Conservation (phyloP, 2,888 invertebrate species). For the Pandemis corylana region DNA sequence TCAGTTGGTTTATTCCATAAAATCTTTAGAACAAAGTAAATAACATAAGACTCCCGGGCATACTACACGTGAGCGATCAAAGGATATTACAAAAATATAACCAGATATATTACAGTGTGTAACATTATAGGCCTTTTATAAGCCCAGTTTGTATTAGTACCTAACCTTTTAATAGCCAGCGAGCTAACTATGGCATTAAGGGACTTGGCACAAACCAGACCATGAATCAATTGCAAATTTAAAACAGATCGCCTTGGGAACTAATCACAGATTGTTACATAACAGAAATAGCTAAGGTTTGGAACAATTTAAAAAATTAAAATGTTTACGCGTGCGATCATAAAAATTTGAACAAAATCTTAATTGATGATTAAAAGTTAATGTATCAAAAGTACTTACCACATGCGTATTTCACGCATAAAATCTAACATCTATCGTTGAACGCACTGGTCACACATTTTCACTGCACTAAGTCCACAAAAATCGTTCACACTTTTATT, state of each 20-base stretch:
- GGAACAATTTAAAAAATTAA: background rate
- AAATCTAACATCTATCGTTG: constrained; percentile 67
- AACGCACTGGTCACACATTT: constrained; percentile 78
- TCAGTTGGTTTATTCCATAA: background rate
- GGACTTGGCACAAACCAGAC: constrained; percentile 32
- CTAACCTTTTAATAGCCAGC: constrained; percentile 34
- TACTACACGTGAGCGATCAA: background rate
- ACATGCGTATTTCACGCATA: constrained; percentile 40
- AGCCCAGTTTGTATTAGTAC: constrained; percentile 13
- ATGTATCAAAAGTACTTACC: constrained; percentile 46
- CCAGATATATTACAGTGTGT: constrained; percentile 8
- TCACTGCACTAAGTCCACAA: constrained; percentile 56
- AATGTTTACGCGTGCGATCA: background rate
- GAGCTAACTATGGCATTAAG: constrained; percentile 13
- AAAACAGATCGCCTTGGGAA: constrained; percentile 52
- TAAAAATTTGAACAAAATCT: background rate
- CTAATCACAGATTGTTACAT: constrained; percentile 38
- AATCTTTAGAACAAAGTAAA: background rate
- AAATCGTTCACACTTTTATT: constrained; percentile 44
- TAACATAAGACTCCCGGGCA: background rate
- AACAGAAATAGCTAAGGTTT: constrained; percentile 10
- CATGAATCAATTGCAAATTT: constrained; percentile 53
- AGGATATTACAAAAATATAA: constrained; percentile 8
- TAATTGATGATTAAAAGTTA: background rate
- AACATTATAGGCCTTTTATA: constrained; percentile 3